Base-by-base conservation (phyloP, 1,140 invertebrate genomes). In the Drosophila kohkoa region DNA sequence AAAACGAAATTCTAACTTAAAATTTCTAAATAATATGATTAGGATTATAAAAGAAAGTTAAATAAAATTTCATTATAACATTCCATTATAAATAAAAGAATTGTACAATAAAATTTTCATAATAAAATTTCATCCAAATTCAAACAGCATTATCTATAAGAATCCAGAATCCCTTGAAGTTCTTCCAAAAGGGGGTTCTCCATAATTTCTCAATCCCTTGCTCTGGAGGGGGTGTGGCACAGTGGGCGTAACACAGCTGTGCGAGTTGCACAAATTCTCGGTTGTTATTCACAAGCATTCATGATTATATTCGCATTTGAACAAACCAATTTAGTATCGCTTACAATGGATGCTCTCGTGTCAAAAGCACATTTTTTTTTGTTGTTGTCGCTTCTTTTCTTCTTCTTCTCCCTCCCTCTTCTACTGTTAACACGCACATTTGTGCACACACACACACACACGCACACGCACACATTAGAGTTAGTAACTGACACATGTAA, bases 291-390 rank as follows among this genome's bases (percentile, higher is more conserved):
- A 71, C 28, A 54, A 35, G 51, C 28, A 54, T 54, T 64, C 51
- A 48, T 49, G 60, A 64, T 54, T 64, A 64, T 38, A 55, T 38
- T 57, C 52, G 57, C 55, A 45, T 16, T 41, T 62, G 67, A 76
- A 91, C 89, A 86, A 81, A 79, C 76, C 85, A 89, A 91, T 91
- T 91, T 81, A 87, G 70, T 91, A 66, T 70, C 79, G 72, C 72
- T 86, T 83, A 79, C 74, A 90, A 91, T 86, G 85, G 73, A 74
- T 48, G 74, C 66, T 89, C 69, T 87, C 89, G 85, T 91, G 89
- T 91, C 75, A 89, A 91, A 83, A 90, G 85, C 79, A 76, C 89
- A 87, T 91, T 79, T 89, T 81, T 87, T 73, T 75, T 20, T 20
- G n/a, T n/a, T 25, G 20, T 25, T 25, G 20, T 25, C 4, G 20